phyloP scores from a whole-genome alignment of 2,113 vertebrate genomes.

The Zapornia atra region DNA sequence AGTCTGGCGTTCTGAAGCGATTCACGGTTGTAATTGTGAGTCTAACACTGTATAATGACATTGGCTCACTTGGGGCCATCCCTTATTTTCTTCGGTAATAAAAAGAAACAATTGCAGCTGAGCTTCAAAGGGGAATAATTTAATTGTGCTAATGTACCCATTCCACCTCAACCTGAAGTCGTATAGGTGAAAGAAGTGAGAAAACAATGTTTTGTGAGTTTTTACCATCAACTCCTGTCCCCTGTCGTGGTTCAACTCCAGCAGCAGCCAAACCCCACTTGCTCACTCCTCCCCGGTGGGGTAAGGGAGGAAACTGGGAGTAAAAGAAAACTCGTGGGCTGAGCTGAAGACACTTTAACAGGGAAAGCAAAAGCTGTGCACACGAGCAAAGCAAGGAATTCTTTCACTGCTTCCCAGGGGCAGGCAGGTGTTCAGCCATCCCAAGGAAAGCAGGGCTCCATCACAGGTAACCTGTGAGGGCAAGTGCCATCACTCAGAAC shows the following conservation, averaged over 20 bases:
- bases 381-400: neutral
- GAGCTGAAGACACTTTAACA: neutral
- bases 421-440: neutral
- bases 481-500: fast-evolving
- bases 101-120: neutral
- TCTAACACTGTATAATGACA: neutral
- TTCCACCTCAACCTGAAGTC: neutral
- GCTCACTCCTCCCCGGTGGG: neutral
- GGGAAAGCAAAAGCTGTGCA: fast-evolving
- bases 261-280: fast-evolving
- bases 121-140: neutral
- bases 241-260: fast-evolving
- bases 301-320: no score
- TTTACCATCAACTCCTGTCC: neutral
- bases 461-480: fast-evolving
- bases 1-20: neutral
- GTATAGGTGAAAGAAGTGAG: neutral
- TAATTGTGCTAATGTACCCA: neutral
- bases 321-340: fast-evolving
- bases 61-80: fast-evolving
- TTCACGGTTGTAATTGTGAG: neutral
- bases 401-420: fast-evolving
- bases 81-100: neutral
- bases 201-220: neutral
- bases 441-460: neutral